A percentile compares a stretch with the other conserved stretches of the same genome.
These are phyloP conservation scores for Triplophysa tibetana DNA, from an alignment of 2,113 vertebrate genomes.

Conservation along the genomic window DNA sequence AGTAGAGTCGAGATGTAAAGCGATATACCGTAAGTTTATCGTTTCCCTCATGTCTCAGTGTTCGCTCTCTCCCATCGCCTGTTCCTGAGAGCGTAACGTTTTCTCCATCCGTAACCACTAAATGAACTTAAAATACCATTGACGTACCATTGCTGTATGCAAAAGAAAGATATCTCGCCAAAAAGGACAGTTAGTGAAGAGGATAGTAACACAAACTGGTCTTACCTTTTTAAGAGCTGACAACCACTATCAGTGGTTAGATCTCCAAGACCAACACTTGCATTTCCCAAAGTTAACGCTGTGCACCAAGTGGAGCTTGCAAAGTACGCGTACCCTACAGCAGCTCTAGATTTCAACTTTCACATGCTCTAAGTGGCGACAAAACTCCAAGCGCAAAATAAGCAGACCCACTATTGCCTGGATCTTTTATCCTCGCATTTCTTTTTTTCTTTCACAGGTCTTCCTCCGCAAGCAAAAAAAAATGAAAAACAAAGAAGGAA, in stretches of 20 bases:
- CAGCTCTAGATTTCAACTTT: constrained; percentile 86
- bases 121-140: constrained; percentile 45
- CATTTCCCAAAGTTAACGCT: constrained; percentile 98
- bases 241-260: constrained; percentile 90
- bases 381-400: constrained; percentile 66
- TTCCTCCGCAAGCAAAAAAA: constrained; percentile 66
- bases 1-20: neutral
- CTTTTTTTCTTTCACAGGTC: constrained; percentile 20
- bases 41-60: constrained; percentile 44
- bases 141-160: neutral
- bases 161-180: constrained; percentile 47
- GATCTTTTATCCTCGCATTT: constrained; percentile 43
- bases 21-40: constrained; percentile 46
- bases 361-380: constrained; percentile 73
- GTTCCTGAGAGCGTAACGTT: constrained; percentile 41
- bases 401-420: constrained; percentile 46
- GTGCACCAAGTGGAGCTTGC: constrained; percentile 80
- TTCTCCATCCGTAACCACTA: constrained; percentile 44
- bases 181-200: constrained; percentile 53
- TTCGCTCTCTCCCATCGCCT: constrained; percentile 25
- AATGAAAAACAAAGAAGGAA: constrained; percentile 63
- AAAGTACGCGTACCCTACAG: constrained; percentile 78
- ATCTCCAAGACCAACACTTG: constrained; percentile 90
- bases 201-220: constrained; percentile 62
- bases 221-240: constrained; percentile 92